Percentiles rank a stretch among this genome's conserved stretches.
Evolutionary conservation across 2,113 vertebrate genomes (phyloP).

Genomic region (Neogobius melanostomus): DNA sequence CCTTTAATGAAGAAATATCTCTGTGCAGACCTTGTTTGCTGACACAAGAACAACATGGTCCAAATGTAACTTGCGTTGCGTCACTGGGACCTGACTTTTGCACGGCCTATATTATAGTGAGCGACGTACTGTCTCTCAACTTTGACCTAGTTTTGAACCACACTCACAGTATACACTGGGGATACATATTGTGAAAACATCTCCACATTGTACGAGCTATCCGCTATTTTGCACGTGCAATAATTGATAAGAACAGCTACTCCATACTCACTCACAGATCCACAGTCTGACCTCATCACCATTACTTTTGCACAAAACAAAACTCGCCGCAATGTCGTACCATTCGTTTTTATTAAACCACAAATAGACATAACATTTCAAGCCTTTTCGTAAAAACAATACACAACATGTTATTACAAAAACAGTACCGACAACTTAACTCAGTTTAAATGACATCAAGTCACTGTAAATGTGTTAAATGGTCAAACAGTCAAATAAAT

Average conservation of each 20-base stretch:
- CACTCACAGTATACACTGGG: not conserved
- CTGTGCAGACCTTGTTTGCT: no score
- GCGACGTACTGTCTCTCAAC: not conserved
- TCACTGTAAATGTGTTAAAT: constrained; percentile 12
- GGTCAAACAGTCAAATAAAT: constrained; percentile 68
- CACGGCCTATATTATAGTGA: not conserved
- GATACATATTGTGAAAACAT: no score
- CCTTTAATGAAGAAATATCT: no score
- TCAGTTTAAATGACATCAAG: constrained; percentile 45
- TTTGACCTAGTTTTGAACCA: not conserved
- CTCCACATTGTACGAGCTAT: no score
- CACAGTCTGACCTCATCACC: no score
- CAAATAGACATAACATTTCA: constrained; percentile 27
- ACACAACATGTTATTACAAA: constrained; percentile 14
- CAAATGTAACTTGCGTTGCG: no score
- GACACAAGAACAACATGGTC: no score
- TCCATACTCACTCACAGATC: no score
- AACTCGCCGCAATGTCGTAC: not conserved
- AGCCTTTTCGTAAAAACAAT: constrained; percentile 15
- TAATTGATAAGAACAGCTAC: no score
- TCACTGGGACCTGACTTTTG: not conserved
- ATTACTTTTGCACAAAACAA: no score
- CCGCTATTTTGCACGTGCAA: no score
- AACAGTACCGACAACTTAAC: constrained; percentile 29
- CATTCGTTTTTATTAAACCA: constrained; percentile 41